Base-by-base conservation (phyloP, 2,888 invertebrate genomes). In the Chelonus formosanus region DNA sequence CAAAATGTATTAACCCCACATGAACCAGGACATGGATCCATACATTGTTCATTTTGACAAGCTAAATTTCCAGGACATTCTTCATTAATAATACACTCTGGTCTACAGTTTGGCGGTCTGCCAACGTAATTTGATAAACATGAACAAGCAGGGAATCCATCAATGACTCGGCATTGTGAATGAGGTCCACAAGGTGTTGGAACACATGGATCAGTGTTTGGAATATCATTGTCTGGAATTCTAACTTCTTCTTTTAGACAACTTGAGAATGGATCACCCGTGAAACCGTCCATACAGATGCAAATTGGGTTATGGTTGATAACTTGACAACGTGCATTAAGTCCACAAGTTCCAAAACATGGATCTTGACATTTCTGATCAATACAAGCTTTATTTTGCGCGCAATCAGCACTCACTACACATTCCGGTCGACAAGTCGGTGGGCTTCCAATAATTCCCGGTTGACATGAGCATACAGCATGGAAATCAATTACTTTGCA, bases 291-390 rank as follows among this genome's bases (percentile, higher is more conserved):
- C 60, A 89, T 88, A 83, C 95, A 95, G 81, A 91, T 92, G 85
- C 95, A 95, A 71, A 93, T 89, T 48, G 95, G 93, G 82, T 92
- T 93, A 81, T 95, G 95, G 83, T 93, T 93, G 57, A 94, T 90
- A 10, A 93, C 93, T 74, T 90, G 90, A 80, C 95, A 95, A 73
- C 91, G 88, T 3, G 95, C 93, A 84, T 92, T 91, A 67, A 88
- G 85, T 35, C 95, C 95, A 80, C 95, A 95, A n/a, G 92, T 90
- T 69, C 92, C 92, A 45, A 89, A 87, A 81, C 95, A 95, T 56
- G 94, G 94, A 83, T 95, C 92, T 69, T 88, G 88, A 80, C 95
- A 95, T 84, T 89, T 92, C 78, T 91, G 90, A 80, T 90, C 90
- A 60, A 92, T 88, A 80, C 96, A 96, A 57, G 94, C 91, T 80